Conservation (phyloP, 2,888 invertebrate genomes). For the Helobdella robusta region DNA sequence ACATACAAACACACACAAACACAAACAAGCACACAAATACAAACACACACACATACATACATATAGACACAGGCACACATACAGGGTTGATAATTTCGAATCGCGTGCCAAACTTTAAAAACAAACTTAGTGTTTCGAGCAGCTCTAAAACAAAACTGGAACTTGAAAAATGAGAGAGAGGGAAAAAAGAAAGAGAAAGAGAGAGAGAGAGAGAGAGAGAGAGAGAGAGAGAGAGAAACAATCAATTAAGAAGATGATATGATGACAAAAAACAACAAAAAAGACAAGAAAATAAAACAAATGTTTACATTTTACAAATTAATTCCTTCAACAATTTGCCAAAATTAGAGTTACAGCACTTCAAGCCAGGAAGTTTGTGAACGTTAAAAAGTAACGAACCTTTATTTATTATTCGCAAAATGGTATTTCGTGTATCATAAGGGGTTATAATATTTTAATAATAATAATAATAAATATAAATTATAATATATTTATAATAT, state of each 20-base stretch:
- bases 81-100: no score
- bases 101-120: no score
- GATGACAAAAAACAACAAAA: background rate
- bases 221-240: background rate
- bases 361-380: no score
- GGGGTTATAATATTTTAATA: no score
- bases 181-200: background rate
- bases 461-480: no score
- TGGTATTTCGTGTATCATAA: no score
- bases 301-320: background rate
- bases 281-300: background rate
- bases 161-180: background rate
- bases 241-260: background rate
- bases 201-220: background rate
- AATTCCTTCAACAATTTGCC: background rate
- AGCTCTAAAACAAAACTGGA: no score
- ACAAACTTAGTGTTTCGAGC: no score
- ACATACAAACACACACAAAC: background rate
- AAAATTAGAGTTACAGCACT: no score
- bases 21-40: background rate
- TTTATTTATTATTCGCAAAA: no score
- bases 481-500: no score
- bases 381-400: no score
- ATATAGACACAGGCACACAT: background rate
- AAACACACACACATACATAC: background rate